Evolutionary conservation across 2,888 invertebrate genomes (phyloP).

Genomic region (Drosophila prostipennis): DNA sequence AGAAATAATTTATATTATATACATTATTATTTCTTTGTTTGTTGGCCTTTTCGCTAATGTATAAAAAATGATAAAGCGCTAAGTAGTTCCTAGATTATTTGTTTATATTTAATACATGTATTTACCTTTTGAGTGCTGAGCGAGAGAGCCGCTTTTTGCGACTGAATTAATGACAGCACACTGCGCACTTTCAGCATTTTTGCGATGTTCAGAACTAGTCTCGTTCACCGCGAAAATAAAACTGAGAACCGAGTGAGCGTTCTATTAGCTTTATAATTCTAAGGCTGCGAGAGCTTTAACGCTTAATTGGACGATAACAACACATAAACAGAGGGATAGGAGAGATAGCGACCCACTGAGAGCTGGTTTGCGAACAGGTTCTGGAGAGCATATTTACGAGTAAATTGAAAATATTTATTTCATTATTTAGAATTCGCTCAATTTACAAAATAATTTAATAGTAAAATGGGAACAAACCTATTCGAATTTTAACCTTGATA

Average conservation of each 20-base stretch:
- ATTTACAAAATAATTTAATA: not conserved
- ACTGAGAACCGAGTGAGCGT: conserved; percentile 5
- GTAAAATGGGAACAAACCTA: not conserved
- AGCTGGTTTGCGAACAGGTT: conserved; percentile 14
- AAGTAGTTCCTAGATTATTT: not conserved
- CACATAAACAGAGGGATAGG: conserved; percentile 8
- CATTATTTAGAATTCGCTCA: not conserved
- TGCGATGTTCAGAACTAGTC: conserved; percentile 2
- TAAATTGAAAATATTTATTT: not conserved
- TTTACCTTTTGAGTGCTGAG: conserved; percentile 11
- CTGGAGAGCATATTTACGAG: not conserved
- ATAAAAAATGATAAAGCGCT: not conserved
- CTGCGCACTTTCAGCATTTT: conserved; percentile 50
- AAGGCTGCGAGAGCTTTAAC: conserved; percentile 16
- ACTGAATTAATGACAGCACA: conserved; percentile 19
- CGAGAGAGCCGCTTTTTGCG: conserved; percentile 48
- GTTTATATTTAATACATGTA: conserved; percentile 1
- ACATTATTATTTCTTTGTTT: not conserved
- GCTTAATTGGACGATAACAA: conserved; percentile 12
- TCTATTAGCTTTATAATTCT: conserved; percentile 8
- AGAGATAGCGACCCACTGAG: conserved; percentile 8
- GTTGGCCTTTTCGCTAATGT: not conserved
- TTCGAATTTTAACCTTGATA: not conserved
- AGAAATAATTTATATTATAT: not conserved
- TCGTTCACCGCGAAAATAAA: conserved; percentile 9